Conservation (phyloP, 2,797 vertebrate species). For the Danio albolineatus region DNA sequence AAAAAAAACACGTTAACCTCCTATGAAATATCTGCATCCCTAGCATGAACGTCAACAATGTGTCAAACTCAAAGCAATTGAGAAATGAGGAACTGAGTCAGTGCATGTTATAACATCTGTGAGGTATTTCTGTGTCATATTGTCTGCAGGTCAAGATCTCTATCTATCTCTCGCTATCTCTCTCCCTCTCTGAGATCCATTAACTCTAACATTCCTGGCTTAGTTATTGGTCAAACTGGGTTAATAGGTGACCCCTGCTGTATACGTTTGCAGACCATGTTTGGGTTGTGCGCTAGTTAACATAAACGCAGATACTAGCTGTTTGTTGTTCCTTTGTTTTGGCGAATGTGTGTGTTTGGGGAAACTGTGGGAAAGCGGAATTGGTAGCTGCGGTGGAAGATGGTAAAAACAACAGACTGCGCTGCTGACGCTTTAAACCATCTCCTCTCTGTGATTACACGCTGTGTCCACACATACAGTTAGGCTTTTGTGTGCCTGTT, state of each 20-base stretch:
- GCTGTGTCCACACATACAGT: conserved; percentile 20
- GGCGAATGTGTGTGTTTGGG: background rate
- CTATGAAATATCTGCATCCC: background rate
- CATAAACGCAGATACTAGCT: conserved; percentile 5
- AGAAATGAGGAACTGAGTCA: conserved; percentile 21
- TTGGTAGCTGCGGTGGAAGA: conserved; percentile 41
- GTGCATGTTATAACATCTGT: background rate
- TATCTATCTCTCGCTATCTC: conserved; percentile 30
- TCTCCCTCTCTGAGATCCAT: conserved; percentile 25
- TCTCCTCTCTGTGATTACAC: conserved; percentile 48
- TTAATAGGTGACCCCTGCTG: conserved; percentile 38
- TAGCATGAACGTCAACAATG: conserved; percentile 16
- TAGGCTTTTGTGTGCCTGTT: conserved; percentile 28
- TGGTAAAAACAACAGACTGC: conserved; percentile 43
- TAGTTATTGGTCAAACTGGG: conserved; percentile 23
- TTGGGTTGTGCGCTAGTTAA: conserved; percentile 24
- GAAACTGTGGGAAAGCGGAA: conserved; percentile 44
- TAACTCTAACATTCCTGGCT: conserved; percentile 41
- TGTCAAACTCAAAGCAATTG: conserved; percentile 26
- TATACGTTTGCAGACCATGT: conserved; percentile 14
- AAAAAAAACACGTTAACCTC: background rate
- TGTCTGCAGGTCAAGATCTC: conserved; percentile 35
- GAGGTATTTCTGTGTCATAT: conserved; percentile 6
- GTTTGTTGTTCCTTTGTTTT: conserved; percentile 45
- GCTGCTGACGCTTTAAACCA: conserved; percentile 38